Evolutionary conservation across 2,888 invertebrate genomes (phyloP).

Genomic region (Pyralis farinalis): DNA sequence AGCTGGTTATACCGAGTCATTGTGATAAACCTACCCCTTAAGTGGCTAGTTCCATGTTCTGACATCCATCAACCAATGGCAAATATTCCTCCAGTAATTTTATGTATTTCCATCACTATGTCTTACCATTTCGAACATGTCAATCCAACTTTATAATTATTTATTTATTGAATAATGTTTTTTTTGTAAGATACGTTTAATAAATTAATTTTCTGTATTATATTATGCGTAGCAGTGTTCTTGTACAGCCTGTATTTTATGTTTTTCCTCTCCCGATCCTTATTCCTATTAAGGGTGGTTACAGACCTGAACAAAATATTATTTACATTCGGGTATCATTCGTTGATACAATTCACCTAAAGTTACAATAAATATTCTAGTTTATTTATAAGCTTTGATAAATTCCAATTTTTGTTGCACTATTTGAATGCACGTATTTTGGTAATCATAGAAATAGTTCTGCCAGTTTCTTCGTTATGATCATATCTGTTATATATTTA

Average conservation of each 20-base stretch:
- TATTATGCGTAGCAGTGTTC: slow-evolving; percentile 46
- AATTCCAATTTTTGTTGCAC: no score
- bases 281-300: no score
- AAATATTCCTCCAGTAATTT: slow-evolving; percentile 40
- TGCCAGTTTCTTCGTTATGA: no score
- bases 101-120: slow-evolving; percentile 52
- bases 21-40: slow-evolving; percentile 45
- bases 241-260: slow-evolving; percentile 34
- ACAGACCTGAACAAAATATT: no score
- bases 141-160: slow-evolving; percentile 59
- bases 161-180: slow-evolving; percentile 67
- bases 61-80: slow-evolving; percentile 23
- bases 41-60: slow-evolving; percentile 2
- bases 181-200: slow-evolving; percentile 74
- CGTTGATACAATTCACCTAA: no score
- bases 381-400: no score
- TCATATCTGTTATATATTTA: no score
- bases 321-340: no score
- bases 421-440: no score
- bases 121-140: slow-evolving; percentile 50
- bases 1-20: slow-evolving; percentile 50
- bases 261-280: slow-evolving; percentile 10
- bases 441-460: no score
- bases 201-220: slow-evolving; percentile 76
- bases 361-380: no score